Evolutionary conservation across 2,888 invertebrate species (phyloP), one percentile per base, ranked within the genome.

Genomic region (Patella ulyssiponensis): DNA sequence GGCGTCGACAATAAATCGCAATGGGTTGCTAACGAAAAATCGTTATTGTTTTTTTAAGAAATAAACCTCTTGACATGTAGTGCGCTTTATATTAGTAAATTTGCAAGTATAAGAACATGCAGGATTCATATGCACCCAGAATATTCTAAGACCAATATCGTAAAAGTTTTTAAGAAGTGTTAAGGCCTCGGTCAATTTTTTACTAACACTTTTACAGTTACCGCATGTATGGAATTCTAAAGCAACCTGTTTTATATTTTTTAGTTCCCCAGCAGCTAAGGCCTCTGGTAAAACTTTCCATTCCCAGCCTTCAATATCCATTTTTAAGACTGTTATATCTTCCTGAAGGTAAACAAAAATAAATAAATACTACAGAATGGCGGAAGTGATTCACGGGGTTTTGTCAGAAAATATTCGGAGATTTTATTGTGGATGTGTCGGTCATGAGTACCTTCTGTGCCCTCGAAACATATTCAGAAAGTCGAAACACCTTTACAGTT

Each of bases 221-320:
- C 82, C 75, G 82, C 83, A 77, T 82, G 82, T 82, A 56, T 88
- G 88, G 11, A 88, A 77, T 73, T 88, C 88, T 7, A 87, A 78
- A 2, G 86, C 76, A 54, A 88, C 77, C 74, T 88, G 88, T 14
- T 77, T 77, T 0, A 86, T 80, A 4, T 84, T 71, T 7, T 74
- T 64, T n/a, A 88, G 70, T 15, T 82, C 80, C 9, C 83, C 84
- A 15, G 82, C 77, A 12, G 80, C 54, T 33, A 87, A 77, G 53
- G 86, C 82, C 54, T 86, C 79, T 12, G 83, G 83, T 17, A 87
- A 71, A 9, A 86, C 83, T 52, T 81, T 76, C 87, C 87, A 87
- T 73, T 88, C 88, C 84, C 85, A 87, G 69, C 86, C 85, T 75
- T 88, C 88, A 1, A 87, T 83, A 77, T 88, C 88, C 54, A 88